phyloP scores from a whole-genome alignment of 2,797 vertebrate genomes.

The Erethizon dorsatum region DNA sequence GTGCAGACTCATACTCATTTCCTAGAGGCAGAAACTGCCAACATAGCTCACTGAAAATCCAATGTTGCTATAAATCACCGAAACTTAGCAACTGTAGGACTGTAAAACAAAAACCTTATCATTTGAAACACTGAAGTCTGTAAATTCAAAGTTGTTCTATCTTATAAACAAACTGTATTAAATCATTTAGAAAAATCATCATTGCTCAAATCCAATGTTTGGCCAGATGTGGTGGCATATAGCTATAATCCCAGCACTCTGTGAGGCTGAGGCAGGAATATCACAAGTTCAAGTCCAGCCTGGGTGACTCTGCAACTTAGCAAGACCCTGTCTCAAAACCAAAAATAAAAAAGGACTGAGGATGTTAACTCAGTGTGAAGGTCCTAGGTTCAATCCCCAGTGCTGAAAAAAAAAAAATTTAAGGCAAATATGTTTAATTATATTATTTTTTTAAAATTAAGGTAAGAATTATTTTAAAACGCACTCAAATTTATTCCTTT shows the following conservation, averaged over 20 bases:
- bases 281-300: neutral
- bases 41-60: neutral
- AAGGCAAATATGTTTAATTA: neutral
- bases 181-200: neutral
- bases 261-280: neutral
- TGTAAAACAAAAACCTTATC: neutral
- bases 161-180: constrained; percentile 11
- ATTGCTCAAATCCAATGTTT: neutral
- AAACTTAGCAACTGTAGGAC: neutral
- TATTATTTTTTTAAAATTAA: neutral
- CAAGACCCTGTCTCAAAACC: neutral
- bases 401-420: neutral
- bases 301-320: neutral
- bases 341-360: neutral
- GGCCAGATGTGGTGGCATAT: neutral
- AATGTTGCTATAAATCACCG: neutral
- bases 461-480: neutral
- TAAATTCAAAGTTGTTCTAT: neutral
- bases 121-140: neutral
- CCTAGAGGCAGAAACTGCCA: neutral
- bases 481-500: neutral
- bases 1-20: neutral
- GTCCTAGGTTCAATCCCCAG: neutral
- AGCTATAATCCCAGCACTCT: neutral
- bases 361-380: neutral